A percentile compares a stretch with the other conserved stretches of the same genome.
Evolutionary conservation across 2,888 invertebrate genomes (phyloP).

Genomic region (Lomographa bimaculata): DNA sequence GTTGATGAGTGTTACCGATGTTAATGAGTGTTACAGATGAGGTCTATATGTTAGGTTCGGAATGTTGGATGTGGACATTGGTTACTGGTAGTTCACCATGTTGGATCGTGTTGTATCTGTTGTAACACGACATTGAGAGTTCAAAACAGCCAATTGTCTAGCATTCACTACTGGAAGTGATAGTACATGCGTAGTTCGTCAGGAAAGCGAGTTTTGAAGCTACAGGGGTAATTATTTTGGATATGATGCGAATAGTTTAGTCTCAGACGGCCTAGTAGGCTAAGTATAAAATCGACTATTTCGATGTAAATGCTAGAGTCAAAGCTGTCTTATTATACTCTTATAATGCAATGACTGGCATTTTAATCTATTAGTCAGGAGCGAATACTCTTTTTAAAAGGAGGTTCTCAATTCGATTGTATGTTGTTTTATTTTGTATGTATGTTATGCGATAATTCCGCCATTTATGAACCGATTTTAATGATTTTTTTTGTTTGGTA

Average conservation of each 20-base stretch:
- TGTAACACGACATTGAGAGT: constrained; percentile 45
- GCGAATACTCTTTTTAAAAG: no score
- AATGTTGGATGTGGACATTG: constrained; percentile 58
- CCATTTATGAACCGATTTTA: no score
- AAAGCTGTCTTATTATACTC: no score
- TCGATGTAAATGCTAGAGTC: no score
- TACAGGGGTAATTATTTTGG: constrained; percentile 18
- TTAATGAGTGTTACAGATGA: constrained; percentile 65
- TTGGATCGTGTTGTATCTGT: constrained; percentile 43
- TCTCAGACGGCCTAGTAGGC: no score
- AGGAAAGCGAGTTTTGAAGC: constrained; percentile 47
- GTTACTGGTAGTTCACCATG: constrained; percentile 48
- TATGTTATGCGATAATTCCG: no score
- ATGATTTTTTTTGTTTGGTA: no score
- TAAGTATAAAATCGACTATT: no score
- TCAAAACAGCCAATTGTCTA: constrained; percentile 67
- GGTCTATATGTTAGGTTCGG: constrained; percentile 42
- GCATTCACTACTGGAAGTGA: constrained; percentile 56
- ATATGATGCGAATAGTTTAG: constrained; percentile 26
- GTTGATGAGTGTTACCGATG: constrained; percentile 59
- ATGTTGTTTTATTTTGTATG: no score
- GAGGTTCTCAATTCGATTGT: no score
- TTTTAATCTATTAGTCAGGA: no score
- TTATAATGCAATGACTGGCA: no score
- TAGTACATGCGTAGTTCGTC: constrained; percentile 57